A percentile compares a stretch with the other conserved stretches of the same genome.
Evolutionary conservation across 1,140 invertebrate species (phyloP).

Genomic region (Drusus annulatus): DNA sequence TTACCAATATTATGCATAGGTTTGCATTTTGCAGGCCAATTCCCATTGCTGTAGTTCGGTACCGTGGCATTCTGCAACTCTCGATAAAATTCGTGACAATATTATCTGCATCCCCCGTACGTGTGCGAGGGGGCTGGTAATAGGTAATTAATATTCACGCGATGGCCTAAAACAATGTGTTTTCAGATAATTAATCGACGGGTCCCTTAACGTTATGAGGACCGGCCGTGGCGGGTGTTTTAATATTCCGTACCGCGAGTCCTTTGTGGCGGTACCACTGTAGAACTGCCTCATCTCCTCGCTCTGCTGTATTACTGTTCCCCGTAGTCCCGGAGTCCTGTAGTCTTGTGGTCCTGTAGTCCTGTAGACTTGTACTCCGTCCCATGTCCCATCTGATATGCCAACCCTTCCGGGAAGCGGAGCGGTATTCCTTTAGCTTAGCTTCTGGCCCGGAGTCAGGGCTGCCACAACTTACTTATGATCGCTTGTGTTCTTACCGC

Average conservation of each 20-base stretch:
- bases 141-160: slow-evolving; percentile 36
- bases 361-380: too few species aligned
- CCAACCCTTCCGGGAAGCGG: slow-evolving; percentile 29
- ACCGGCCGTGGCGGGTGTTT: not conserved
- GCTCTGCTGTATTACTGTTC: too few species aligned
- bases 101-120: too few species aligned
- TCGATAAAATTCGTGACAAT: too few species aligned
- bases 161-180: slow-evolving; percentile 35
- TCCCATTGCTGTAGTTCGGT: too few species aligned
- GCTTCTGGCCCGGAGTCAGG: not conserved
- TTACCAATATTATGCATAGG: too few species aligned
- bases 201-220: slow-evolving; percentile 24
- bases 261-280: slow-evolving; percentile 4
- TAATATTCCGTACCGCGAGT: slow-evolving; percentile 14
- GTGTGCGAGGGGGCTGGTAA: not conserved
- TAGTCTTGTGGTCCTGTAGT: too few species aligned
- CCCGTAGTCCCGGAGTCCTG: too few species aligned
- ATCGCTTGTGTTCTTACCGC: too few species aligned
- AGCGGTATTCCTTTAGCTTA: slow-evolving; percentile 3
- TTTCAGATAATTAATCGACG: slow-evolving; percentile 38
- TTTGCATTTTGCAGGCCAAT: too few species aligned
- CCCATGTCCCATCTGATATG: slow-evolving; percentile 23
- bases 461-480: not conserved
- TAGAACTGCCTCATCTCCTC: too few species aligned
- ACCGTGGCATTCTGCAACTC: too few species aligned